Conservation (phyloP, 2,113 vertebrate species). For the Perognathus longimembris region DNA sequence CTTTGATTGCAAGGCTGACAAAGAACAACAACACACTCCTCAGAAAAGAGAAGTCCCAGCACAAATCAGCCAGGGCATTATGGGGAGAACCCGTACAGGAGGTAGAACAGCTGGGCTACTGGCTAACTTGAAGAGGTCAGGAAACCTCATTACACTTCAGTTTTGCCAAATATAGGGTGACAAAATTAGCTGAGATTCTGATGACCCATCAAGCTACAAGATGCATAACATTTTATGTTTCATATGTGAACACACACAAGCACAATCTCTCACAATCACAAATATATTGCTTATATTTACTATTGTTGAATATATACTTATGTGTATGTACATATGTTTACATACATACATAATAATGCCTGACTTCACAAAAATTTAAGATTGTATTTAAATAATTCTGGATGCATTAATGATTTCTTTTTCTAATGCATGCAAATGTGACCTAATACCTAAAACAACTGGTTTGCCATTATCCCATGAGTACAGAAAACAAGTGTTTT, state of each 20-base stretch:
- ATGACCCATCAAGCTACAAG: neutral
- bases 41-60: conserved; percentile 26
- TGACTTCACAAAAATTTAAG: neutral
- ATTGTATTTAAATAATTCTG: neutral
- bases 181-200: neutral
- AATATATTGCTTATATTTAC: neutral
- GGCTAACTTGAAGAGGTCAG: neutral
- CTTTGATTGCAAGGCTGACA: conserved; percentile 93
- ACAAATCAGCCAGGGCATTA: neutral
- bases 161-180: neutral
- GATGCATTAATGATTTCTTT: neutral
- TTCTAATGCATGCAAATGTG: neutral
- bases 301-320: neutral
- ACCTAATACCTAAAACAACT: neutral
- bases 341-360: neutral
- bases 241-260: neutral
- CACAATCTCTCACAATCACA: neutral
- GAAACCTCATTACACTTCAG: neutral
- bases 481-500: neutral
- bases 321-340: neutral
- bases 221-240: neutral
- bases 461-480: neutral
- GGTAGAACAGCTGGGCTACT: neutral
- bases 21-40: conserved; percentile 64
- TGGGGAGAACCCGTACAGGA: neutral